These are phyloP conservation scores for Piscicola geometra DNA, from an alignment of 2,888 invertebrate species.

Conservation along the genomic window DNA sequence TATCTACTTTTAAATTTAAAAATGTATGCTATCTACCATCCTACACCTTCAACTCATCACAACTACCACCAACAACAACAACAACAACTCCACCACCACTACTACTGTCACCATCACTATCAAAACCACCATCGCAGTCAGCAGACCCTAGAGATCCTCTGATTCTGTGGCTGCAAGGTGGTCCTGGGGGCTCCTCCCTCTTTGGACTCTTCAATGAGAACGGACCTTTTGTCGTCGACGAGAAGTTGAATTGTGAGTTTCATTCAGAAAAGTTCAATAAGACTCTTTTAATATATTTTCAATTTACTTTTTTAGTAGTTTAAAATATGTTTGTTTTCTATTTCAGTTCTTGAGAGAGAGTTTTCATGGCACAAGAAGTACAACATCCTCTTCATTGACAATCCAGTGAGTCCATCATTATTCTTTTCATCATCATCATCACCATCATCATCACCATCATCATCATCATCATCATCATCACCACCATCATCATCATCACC, in stretches of 20 bases:
- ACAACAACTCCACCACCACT: too few species aligned
- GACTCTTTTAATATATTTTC: not conserved
- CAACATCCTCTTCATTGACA: constrained; percentile 81
- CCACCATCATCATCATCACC: not conserved
- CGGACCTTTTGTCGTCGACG: constrained; percentile 67
- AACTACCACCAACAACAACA: too few species aligned
- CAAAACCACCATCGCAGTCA: not conserved
- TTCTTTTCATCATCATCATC: too few species aligned
- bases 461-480: not conserved
- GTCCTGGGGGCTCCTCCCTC: constrained; percentile 56
- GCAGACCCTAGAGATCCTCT: constrained; percentile 47
- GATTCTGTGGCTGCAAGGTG: constrained; percentile 57
- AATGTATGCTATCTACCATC: not conserved
- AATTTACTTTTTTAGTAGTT: constrained; percentile 8
- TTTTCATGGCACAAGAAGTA: constrained; percentile 76
- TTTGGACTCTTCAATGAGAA: constrained; percentile 66
- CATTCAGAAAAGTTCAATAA: not conserved
- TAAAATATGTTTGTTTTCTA: constrained; percentile 14
- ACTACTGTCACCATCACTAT: too few species aligned
- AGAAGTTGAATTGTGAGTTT: constrained; percentile 47
- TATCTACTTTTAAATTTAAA: not conserved
- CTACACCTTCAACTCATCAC: too few species aligned
- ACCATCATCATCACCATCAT: not conserved
- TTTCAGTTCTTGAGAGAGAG: constrained; percentile 62
- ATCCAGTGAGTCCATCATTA: constrained; percentile 69